These are phyloP conservation scores for Pectinophora gossypiella DNA, from an alignment of 1,140 invertebrate species.

Conservation along the genomic window DNA sequence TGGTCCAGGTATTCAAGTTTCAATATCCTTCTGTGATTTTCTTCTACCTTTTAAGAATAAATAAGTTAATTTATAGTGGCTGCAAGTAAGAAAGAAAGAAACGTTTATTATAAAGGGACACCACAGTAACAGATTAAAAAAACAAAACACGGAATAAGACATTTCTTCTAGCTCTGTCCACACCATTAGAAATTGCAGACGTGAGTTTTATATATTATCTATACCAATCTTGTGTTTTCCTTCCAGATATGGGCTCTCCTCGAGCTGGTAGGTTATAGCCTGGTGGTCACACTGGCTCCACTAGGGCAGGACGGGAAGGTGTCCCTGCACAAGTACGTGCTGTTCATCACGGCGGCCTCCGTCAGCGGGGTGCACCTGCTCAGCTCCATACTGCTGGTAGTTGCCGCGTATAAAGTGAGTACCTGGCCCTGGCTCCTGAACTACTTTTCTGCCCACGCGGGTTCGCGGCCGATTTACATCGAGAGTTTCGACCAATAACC, in stretches of 20 bases:
- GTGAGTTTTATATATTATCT: background rate
- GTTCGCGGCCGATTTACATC: too few species aligned
- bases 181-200: background rate
- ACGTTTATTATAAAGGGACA: background rate
- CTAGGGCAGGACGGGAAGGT: slow-evolving; percentile 33
- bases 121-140: background rate
- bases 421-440: too few species aligned
- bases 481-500: too few species aligned
- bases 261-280: slow-evolving; percentile 42
- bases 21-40: too few species aligned
- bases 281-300: slow-evolving; percentile 49
- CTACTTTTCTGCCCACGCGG: too few species aligned
- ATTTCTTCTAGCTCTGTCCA: background rate
- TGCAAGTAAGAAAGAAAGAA: background rate
- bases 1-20: too few species aligned
- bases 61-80: background rate
- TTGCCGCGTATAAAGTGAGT: slow-evolving; percentile 51
- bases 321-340: slow-evolving; percentile 40
- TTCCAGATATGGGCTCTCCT: slow-evolving; percentile 52
- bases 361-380: slow-evolving; percentile 49
- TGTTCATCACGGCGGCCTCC: slow-evolving; percentile 43
- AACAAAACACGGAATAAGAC: background rate
- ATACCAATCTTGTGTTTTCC: background rate
- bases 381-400: slow-evolving; percentile 46
- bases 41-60: background rate